Evolutionary conservation across 2,888 invertebrate genomes (phyloP).

Genomic region (Amphiduros pacificus): DNA sequence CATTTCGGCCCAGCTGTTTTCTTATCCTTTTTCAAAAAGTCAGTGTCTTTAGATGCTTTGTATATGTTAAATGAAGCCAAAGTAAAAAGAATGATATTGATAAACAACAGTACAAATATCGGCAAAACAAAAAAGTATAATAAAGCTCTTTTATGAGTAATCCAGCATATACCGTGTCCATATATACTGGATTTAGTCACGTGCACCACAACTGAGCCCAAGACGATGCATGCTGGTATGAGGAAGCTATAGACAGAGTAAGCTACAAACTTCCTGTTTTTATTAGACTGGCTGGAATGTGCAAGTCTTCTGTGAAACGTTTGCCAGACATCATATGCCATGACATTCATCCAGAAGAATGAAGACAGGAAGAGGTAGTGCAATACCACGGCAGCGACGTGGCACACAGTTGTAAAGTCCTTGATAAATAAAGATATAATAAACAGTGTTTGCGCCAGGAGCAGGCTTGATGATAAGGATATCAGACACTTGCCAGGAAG

Average conservation of each 20-base stretch:
- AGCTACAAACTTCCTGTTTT: slow-evolving; percentile 29
- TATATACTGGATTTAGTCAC: slow-evolving; percentile 59
- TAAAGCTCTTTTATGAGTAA: slow-evolving; percentile 64
- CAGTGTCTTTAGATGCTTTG: not conserved
- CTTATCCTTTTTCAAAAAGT: slow-evolving; percentile 8
- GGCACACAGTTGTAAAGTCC: slow-evolving; percentile 46
- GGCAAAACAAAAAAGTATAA: slow-evolving; percentile 66
- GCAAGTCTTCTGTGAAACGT: slow-evolving; percentile 49
- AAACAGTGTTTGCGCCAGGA: slow-evolving; percentile 62
- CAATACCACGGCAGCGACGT: slow-evolving; percentile 59
- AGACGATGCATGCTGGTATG: slow-evolving; percentile 49
- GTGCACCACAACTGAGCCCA: slow-evolving; percentile 48
- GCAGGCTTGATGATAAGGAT: slow-evolving; percentile 61
- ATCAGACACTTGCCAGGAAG: slow-evolving; percentile 64
- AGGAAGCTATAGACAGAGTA: slow-evolving; percentile 60
- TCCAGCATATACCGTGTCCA: slow-evolving; percentile 63
- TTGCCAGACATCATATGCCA: slow-evolving; percentile 67
- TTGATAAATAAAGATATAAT: slow-evolving; percentile 60
- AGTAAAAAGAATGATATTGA: slow-evolving; percentile 62
- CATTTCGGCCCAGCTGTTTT: slow-evolving; percentile 12
- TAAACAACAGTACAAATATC: slow-evolving; percentile 60
- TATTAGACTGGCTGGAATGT: not conserved
- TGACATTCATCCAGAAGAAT: slow-evolving; percentile 65
- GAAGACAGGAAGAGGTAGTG: slow-evolving; percentile 64
- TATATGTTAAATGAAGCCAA: slow-evolving; percentile 65